phyloP scores from a whole-genome alignment of 2,113 vertebrate species.

The Serinus canaria region DNA sequence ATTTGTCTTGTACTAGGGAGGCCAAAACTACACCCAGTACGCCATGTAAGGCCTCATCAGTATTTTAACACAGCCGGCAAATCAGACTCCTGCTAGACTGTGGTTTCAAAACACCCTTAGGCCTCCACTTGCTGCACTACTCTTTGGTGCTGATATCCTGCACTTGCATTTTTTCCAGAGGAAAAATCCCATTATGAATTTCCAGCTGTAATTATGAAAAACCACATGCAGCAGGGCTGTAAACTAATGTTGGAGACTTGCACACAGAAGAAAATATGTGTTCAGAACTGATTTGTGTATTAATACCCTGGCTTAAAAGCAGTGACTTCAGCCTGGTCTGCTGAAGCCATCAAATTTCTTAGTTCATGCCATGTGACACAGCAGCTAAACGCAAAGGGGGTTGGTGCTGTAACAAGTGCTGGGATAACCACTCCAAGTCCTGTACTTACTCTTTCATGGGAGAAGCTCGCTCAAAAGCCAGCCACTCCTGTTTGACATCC shows the following conservation, averaged over 20 bases:
- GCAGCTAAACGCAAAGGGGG: not conserved
- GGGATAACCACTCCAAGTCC: not conserved
- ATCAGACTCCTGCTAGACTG: not conserved
- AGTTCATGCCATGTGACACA: not conserved
- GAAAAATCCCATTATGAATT: not conserved
- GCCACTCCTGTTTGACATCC: not conserved
- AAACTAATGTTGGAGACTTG: not conserved
- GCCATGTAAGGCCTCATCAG: not conserved
- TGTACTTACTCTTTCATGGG: not conserved
- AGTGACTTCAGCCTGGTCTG: not conserved
- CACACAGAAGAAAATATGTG: accelerated
- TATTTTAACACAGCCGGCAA: not conserved
- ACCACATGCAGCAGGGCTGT: not conserved
- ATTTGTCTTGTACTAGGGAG: not conserved
- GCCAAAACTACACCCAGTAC: not conserved
- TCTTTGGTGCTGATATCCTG: not conserved
- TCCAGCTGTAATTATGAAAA: not conserved
- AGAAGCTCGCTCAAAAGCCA: not conserved
- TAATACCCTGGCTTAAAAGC: not conserved
- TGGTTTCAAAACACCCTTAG: not conserved
- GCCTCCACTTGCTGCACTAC: too few relatives aligned
- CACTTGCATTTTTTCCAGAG: not conserved
- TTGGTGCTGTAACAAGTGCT: accelerated
- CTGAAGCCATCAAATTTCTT: not conserved
- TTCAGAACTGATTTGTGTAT: not conserved